Evolutionary conservation across 2,113 vertebrate species (phyloP).

Genomic region (Plectropomus leopardus): DNA sequence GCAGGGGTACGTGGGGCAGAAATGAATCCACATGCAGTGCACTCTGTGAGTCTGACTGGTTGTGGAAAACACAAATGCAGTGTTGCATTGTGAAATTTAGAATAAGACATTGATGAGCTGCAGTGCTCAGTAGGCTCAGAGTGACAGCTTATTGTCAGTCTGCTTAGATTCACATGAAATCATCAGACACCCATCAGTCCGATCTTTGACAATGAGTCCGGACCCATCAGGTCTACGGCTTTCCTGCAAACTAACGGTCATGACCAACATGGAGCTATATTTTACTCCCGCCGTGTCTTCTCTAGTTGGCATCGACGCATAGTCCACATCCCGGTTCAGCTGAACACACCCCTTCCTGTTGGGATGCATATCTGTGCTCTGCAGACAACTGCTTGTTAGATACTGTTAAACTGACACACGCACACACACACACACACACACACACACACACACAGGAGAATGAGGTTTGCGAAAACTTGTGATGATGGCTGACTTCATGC

Average conservation of each 20-base stretch:
- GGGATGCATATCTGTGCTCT: conserved; percentile 63
- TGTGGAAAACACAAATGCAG: background rate
- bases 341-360: conserved; percentile 60
- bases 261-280: too few species aligned
- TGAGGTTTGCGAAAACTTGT: conserved; percentile 30
- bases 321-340: background rate
- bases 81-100: background rate
- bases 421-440: background rate
- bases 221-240: background rate
- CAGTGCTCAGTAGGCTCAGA: background rate
- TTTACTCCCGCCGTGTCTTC: background rate
- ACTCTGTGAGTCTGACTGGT: conserved; percentile 6
- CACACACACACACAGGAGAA: conserved; percentile 1
- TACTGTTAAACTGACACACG: conserved; percentile 54
- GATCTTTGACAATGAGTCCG: background rate
- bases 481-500: conserved; percentile 24
- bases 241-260: too few species aligned
- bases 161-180: conserved; percentile 2
- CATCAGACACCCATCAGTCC: conserved; percentile 3
- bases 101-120: conserved; percentile 18
- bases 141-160: background rate
- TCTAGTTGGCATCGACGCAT: background rate
- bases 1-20: conserved; percentile 14
- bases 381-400: conserved; percentile 72
- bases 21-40: conserved; percentile 6